A percentile compares a stretch with the other conserved stretches of the same genome.
These are phyloP conservation scores for Drosophila nigromelanica DNA, from an alignment of 1,140 invertebrate species.

Conservation along the genomic window DNA sequence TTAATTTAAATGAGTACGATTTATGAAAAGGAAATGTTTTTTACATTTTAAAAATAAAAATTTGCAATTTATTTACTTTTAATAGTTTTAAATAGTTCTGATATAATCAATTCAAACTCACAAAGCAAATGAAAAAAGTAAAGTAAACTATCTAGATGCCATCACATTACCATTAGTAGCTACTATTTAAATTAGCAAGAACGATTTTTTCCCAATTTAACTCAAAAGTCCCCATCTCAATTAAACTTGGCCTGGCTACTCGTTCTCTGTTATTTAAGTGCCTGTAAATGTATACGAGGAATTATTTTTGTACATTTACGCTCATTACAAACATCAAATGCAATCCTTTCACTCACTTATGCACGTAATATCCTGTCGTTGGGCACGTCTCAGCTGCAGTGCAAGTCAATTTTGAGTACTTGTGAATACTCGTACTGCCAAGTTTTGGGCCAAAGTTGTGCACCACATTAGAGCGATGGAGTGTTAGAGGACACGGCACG, in stretches of 20 bases:
- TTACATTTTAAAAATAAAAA: too few species aligned
- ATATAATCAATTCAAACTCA: too few species aligned
- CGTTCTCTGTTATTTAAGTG: not conserved
- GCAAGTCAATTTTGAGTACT: slow-evolving; percentile 53
- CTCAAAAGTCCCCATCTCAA: too few species aligned
- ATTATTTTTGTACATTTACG: slow-evolving; percentile 12
- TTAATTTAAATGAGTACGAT: too few species aligned
- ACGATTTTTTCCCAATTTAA: too few species aligned
- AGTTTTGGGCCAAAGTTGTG: slow-evolving; percentile 44
- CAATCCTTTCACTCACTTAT: slow-evolving; percentile 48
- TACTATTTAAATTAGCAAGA: too few species aligned
- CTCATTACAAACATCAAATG: slow-evolving; percentile 15
- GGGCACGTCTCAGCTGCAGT: slow-evolving; percentile 53
- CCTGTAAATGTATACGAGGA: not conserved
- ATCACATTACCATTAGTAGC: too few species aligned
- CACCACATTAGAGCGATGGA: slow-evolving; percentile 47
- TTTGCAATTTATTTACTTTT: too few species aligned
- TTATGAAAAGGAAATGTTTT: too few species aligned
- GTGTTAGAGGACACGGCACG: slow-evolving; percentile 53
- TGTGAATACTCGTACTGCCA: slow-evolving; percentile 30
- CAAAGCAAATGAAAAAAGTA: too few species aligned
- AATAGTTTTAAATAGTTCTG: too few species aligned
- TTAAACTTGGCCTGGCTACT: not conserved
- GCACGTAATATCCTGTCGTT: slow-evolving; percentile 63
- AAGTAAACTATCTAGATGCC: too few species aligned